Conservation (phyloP, 2,888 invertebrate genomes). For the Actias luna region DNA sequence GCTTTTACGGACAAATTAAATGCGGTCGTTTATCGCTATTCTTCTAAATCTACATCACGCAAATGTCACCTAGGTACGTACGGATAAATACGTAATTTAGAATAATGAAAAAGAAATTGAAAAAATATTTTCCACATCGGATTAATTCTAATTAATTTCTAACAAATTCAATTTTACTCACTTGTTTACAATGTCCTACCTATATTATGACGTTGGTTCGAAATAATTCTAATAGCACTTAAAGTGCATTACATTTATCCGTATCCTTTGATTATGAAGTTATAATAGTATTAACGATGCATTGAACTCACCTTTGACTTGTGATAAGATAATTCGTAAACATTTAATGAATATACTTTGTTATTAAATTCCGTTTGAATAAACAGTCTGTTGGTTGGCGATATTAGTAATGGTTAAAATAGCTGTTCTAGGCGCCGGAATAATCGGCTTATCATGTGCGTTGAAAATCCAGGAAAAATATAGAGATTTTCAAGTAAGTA, state of each 20-base stretch:
- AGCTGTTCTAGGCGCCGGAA: conserved; percentile 89
- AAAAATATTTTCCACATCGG: no score
- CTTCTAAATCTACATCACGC: no score
- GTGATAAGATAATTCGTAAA: conserved; percentile 4
- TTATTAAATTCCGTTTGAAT: not conserved
- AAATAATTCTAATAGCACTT: not conserved
- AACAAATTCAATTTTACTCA: no score
- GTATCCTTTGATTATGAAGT: not conserved
- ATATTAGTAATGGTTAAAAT: conserved; percentile 58
- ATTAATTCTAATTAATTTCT: no score
- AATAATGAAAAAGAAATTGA: no score
- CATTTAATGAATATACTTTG: not conserved
- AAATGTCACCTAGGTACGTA: no score
- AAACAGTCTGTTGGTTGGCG: not conserved
- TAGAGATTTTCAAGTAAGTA: conserved; percentile 59
- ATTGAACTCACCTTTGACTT: not conserved
- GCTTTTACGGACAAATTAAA: no score
- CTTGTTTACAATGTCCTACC: not conserved
- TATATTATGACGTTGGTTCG: not conserved
- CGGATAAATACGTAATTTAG: no score
- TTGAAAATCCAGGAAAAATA: conserved; percentile 84
- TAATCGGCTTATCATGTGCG: conserved; percentile 87
- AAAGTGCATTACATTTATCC: not conserved
- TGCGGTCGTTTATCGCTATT: no score
- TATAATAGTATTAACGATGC: no score